Evolutionary conservation across 2,113 vertebrate species (phyloP), one percentile per base, ranked within the genome.

Genomic region (Python bivittatus): DNA sequence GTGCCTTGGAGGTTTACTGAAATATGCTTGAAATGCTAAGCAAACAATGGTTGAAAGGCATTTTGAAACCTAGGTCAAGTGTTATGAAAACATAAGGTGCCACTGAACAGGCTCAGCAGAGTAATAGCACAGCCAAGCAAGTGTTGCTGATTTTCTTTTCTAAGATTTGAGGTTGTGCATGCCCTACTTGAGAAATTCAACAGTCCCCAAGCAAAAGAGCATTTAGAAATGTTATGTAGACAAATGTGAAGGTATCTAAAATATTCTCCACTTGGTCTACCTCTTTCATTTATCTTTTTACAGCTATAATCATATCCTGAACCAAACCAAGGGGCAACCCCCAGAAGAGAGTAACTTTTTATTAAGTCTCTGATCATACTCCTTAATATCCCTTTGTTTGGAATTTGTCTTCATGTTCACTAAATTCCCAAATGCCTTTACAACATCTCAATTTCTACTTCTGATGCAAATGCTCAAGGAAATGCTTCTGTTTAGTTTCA

Each of bases 21-120:
- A 84, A 20, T 93, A 88, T 87, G 90, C 92, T 92, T 27, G 22
- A 91, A 93, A 84, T 61, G 44, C 57, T 89, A 88, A 92, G 44
- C 57, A 54, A 85, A 48, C 57, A 89, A 33, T 10, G 15, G 20
- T 4, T 84, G 91, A 64, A 89, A 25, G 23, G 29, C 27, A 33
- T 54, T 92, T 61, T 29, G 83, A 89, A 25, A 58, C 29, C 27
- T 33, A n/a, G 33, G 72, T 33, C 48, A 84, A 64, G 23, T 23
- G 53, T 23, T 72, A 17, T 53, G 60, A 68, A 87, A 42, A 54
- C 52, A 42, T 27, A 29, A 86, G 10, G 6, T 38, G 27, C 72
- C 20, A 42, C 72, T 22, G 33, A 79, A 79, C 17, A 79, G 68
- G 20, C 33, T 9, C 20, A 0, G 33, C 72, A 79, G 17, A 42